Evolutionary conservation across 1,140 invertebrate species (phyloP).

Genomic region (Diabrotica undecimpunctata): DNA sequence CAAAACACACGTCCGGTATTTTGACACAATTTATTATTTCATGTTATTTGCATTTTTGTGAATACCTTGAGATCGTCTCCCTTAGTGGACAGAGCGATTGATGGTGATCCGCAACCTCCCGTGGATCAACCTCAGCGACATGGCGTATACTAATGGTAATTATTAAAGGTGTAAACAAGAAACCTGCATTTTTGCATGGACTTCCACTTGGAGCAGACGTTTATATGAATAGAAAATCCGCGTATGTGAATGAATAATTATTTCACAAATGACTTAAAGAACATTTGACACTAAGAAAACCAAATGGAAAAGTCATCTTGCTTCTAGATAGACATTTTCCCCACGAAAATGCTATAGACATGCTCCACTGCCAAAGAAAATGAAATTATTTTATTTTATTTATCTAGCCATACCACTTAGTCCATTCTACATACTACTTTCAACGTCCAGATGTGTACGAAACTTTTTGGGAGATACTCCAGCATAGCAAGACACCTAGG

Average conservation of each 20-base stretch:
- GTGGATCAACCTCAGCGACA: no score
- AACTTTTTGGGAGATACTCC: no score
- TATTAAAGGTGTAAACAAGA: conserved; percentile 43
- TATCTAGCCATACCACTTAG: not conserved
- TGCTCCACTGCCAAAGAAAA: not conserved
- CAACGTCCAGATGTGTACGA: no score
- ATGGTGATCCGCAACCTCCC: no score
- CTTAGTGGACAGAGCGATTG: no score
- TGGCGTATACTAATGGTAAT: conserved; percentile 39
- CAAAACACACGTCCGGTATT: no score
- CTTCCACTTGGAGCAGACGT: conserved; percentile 39
- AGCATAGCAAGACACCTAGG: no score
- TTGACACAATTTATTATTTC: no score
- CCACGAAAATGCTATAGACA: not conserved
- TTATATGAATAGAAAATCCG: conserved; percentile 44
- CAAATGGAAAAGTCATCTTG: not conserved
- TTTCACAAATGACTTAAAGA: conserved; percentile 43
- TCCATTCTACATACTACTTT: no score
- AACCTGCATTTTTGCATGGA: conserved; percentile 41
- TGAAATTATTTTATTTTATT: not conserved
- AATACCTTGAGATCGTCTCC: no score
- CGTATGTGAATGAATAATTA: conserved; percentile 42
- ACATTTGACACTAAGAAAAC: conserved; percentile 28
- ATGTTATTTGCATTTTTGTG: no score
- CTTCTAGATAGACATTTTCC: not conserved